phyloP scores from a whole-genome alignment of 2,113 vertebrate genomes.

The Drymodes brunneopygia region DNA sequence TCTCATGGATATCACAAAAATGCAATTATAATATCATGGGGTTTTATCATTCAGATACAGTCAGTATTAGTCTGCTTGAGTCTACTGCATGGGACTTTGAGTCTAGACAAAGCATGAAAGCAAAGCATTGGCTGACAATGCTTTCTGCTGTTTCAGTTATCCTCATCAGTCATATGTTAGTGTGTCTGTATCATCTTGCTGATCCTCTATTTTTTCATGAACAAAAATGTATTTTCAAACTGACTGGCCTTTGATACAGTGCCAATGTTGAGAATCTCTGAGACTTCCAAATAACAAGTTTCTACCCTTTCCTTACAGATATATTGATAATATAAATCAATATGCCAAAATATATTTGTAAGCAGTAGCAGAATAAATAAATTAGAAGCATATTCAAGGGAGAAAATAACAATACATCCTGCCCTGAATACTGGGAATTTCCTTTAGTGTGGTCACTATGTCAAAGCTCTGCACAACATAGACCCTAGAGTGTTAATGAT shows the following conservation, averaged over 20 bases:
- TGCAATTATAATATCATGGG: conserved; percentile 11
- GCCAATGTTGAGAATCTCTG: not conserved
- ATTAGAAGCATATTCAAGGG: not conserved
- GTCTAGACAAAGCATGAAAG: conserved; percentile 47
- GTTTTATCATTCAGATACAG: conserved; percentile 43
- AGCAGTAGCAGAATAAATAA: not conserved
- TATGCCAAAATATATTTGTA: not conserved
- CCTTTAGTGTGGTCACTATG: not conserved
- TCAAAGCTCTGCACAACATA: not conserved
- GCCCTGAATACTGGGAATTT: not conserved
- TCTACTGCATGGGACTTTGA: conserved; percentile 12
- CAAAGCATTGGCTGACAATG: not conserved
- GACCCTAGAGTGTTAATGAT: not conserved
- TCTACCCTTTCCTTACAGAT: not conserved
- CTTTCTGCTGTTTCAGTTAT: conserved; percentile 31
- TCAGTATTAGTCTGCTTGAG: not conserved
- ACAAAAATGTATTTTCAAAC: conserved; percentile 20
- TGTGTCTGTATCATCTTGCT: not conserved
- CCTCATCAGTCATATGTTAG: conserved; percentile 13
- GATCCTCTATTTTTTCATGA: conserved; percentile 9
- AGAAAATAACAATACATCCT: not conserved
- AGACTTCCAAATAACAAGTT: not conserved
- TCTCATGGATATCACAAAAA: conserved; percentile 30
- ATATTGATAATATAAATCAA: not conserved
- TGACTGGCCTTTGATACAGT: not conserved